Percentiles rank a stretch among this genome's conserved stretches.
These are phyloP conservation scores for Melanotaenia pygmaea DNA, from an alignment of 2,797 vertebrate genomes.

Conservation along the genomic window DNA sequence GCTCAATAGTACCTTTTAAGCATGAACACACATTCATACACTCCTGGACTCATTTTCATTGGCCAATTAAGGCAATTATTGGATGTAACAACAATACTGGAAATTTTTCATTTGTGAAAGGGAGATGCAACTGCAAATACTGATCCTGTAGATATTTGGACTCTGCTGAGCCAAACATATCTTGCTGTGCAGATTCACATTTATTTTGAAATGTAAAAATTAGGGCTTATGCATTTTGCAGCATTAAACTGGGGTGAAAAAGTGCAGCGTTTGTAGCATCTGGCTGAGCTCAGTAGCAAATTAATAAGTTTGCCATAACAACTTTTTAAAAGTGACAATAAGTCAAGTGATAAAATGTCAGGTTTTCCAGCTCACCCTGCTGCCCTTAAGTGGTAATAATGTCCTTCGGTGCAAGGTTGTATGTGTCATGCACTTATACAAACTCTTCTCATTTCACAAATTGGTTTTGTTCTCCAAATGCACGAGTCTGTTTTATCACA, in stretches of 20 bases:
- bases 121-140: background rate
- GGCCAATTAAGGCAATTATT: background rate
- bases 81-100: background rate
- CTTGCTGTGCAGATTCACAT: background rate
- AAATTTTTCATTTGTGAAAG: background rate
- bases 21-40: background rate
- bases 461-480: conserved; percentile 3
- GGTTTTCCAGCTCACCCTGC: background rate
- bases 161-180: background rate
- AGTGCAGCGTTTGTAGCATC: background rate
- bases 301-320: background rate
- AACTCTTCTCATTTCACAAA: background rate
- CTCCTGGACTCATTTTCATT: background rate
- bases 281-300: background rate
- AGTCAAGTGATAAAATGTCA: background rate
- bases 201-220: background rate
- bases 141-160: background rate
- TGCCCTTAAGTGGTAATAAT: background rate
- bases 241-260: background rate
- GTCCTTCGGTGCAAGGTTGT: too few species aligned
- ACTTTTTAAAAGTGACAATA: background rate
- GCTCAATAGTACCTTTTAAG: conserved; percentile 8
- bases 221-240: background rate
- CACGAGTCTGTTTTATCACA: background rate
- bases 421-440: background rate